phyloP scores from a whole-genome alignment of 2,113 vertebrate genomes.

The Amphiprion percula region DNA sequence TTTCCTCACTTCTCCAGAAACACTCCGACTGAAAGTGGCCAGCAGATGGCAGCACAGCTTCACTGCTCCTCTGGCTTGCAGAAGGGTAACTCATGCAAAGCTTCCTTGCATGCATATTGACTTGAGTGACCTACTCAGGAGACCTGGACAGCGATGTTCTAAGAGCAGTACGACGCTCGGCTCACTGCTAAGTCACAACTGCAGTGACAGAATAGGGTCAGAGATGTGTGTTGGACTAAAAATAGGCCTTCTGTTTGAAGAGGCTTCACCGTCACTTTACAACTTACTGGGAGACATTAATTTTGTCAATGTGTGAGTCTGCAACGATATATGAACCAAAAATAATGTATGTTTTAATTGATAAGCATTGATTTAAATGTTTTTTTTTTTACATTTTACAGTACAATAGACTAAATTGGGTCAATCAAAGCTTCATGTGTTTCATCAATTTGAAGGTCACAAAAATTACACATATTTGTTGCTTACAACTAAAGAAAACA shows the following conservation, averaged over 20 bases:
- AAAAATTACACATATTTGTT: no score
- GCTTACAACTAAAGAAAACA: no score
- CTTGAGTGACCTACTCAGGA: conserved; percentile 66
- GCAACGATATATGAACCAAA: neutral
- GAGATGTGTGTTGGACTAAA: conserved; percentile 58
- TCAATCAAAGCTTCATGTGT: no score
- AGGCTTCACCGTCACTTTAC: conserved; percentile 28
- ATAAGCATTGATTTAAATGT: no score
- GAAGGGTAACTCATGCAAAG: neutral
- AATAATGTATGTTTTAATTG: neutral
- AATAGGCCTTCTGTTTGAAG: conserved; percentile 67
- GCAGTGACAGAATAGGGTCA: conserved; percentile 77
- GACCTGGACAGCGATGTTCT: conserved; percentile 70
- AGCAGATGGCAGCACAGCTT: conserved; percentile 71
- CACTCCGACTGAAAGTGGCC: conserved; percentile 7
- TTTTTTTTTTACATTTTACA: no score
- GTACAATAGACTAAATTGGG: no score
- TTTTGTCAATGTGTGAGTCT: conserved; percentile 11
- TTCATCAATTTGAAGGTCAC: no score
- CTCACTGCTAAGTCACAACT: conserved; percentile 55
- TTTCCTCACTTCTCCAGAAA: neutral
- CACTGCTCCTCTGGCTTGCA: conserved; percentile 6
- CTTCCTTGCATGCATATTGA: conserved; percentile 42
- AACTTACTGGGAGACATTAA: neutral
- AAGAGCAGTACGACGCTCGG: conserved; percentile 45